Evolutionary conservation across 2,797 vertebrate species (phyloP), one percentile per base, ranked within the genome.

Genomic region (Sylvia borin): DNA sequence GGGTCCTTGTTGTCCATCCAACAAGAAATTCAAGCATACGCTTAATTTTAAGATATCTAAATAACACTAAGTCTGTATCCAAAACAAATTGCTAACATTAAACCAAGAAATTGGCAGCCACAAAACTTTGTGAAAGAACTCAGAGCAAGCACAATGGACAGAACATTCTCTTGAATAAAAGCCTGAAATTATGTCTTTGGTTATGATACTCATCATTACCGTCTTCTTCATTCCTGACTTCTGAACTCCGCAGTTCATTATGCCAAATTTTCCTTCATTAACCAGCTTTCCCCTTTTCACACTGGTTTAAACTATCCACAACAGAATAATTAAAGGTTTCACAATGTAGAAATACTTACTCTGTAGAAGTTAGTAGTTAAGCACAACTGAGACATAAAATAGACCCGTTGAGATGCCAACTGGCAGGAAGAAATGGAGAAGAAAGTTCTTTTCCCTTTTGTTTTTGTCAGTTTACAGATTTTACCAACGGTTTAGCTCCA

Each of bases 381-480:
- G 72, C 36, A 88, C 50, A 92, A 76, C 43, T 48, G 61, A 94
- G 94, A 92, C 57, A 70, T 84, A 70, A 88, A 75, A 81, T 27
- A 82, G 60, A 80, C 42, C 42, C 53, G 42, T 13, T 79, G 62
- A 88, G 66, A 72, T 60, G 87, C 91, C 91, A 92, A 38, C 27
- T 90, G 91, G 73, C 92, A 94, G 54, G 32, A 76, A 92, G 40
- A 93, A 88, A 92, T 8, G 17, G 38, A 85, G 54, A 65, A 91
- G 32, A 67, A 92, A 89, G 17, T 47, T 76, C 12, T 80, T 62
- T 75, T 65, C 54, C 51, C 67, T 74, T 84, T 79, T 88, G 53
- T 80, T 88, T 89, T 64, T 83, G 58, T 85, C 88, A 45, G 42
- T 91, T 92, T 87, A 92, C 54, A 77, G 75, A 85, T 83, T 91